Base-by-base conservation (phyloP, 1,140 invertebrate genomes). In the Diploscapter pachys region DNA sequence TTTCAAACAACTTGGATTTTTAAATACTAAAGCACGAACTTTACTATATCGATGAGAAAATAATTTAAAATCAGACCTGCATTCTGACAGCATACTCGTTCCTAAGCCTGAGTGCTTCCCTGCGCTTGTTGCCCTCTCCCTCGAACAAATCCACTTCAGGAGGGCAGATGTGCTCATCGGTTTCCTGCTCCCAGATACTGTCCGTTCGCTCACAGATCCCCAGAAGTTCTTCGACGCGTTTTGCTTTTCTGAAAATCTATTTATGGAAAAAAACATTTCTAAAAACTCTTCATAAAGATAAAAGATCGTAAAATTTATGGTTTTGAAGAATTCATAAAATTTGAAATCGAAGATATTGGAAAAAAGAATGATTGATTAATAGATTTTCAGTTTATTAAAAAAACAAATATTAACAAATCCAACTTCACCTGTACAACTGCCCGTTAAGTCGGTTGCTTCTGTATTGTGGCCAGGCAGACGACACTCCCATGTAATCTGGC, bases 401-500 rank as follows among this genome's bases (percentile, higher is more conserved):
- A 31, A 31, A 31, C 31, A 31, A 31, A 31, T 1, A 31, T 31
- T 31, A 31, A 31, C 31, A 31, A 1, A 31, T 31, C 31, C 6
- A 62, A 52, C 53, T 11, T 5, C 73, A 73, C 31, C 86, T 70
- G 69, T 80, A 86, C 4, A 86, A 55, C 57, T 79, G 48, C 5
- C 85, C 85, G 9, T 87, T 73, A 3, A 84, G 77, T 56, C 81
- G 76, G n/a, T 69, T 56, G 11, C 86, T 86, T 51, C 72, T 71
- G 65, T 86, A 85, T 49, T 77, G 71, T 8, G 73, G 75, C 62
- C 85, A 80, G 52, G 66, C 52, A n/a, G 65, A 31, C 31, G 31
- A 51, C 63, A 79, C 80, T 4, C 6, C 61, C 80, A 84, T 84
- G 66, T 84, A 86, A 64, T 86, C 85, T 2, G 85, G 85, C 54